Evolutionary conservation across 2,797 vertebrate genomes (phyloP).

Genomic region (Euphonia xanthogaster): DNA sequence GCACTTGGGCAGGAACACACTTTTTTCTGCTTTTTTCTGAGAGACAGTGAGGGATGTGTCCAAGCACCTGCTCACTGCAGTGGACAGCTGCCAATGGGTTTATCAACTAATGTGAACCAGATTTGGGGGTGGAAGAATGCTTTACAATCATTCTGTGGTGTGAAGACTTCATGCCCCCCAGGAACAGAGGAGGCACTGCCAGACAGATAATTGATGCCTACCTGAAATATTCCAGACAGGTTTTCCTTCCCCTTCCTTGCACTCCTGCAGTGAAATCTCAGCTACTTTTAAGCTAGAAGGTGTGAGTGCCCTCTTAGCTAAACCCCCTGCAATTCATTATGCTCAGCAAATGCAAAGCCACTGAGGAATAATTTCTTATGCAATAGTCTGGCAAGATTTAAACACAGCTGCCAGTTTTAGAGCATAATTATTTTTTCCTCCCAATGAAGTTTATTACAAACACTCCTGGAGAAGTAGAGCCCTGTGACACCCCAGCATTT

Average conservation of each 20-base stretch:
- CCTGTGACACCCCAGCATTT: background rate
- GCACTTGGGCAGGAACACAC: background rate
- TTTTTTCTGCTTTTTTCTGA: background rate
- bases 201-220: background rate
- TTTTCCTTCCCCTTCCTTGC: background rate
- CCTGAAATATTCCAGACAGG: background rate
- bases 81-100: background rate
- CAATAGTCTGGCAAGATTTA: slow-evolving; percentile 1
- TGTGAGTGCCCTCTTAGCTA: background rate
- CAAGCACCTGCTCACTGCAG: background rate
- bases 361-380: background rate
- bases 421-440: background rate
- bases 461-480: background rate
- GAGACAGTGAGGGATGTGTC: background rate
- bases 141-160: background rate
- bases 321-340: background rate
- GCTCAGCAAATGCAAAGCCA: background rate
- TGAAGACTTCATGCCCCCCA: background rate
- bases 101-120: background rate
- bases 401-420: slow-evolving; percentile 14
- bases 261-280: background rate
- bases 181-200: background rate
- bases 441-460: background rate
- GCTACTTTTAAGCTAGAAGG: background rate
- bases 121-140: background rate